Conservation (phyloP, 2,888 invertebrate genomes). For the Prionchulus punctatus region DNA sequence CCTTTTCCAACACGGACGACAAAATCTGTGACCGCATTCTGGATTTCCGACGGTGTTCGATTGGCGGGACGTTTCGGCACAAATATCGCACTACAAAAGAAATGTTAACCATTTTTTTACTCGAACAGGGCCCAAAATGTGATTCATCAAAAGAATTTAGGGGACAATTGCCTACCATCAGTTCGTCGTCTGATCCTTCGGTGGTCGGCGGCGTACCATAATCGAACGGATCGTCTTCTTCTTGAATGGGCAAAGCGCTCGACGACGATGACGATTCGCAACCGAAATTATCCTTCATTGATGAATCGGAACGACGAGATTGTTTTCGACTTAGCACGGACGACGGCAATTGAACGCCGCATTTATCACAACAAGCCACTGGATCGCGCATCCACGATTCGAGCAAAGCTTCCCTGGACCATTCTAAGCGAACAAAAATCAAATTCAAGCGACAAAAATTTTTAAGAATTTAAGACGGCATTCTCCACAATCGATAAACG, state of each 20-base stretch:
- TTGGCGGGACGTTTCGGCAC: slow-evolving; percentile 38
- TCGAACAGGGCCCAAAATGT: no score
- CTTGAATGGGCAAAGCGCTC: not conserved
- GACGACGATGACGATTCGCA: not conserved
- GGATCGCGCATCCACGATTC: slow-evolving; percentile 54
- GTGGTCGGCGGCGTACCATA: not conserved
- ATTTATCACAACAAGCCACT: slow-evolving; percentile 47
- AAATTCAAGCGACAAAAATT: no score
- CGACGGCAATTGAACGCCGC: slow-evolving; percentile 47
- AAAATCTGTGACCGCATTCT: slow-evolving; percentile 49
- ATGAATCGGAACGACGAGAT: no score
- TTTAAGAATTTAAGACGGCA: no score
- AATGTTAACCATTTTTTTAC: no score
- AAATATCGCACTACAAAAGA: slow-evolving; percentile 45
- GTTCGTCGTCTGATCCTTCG: not conserved
- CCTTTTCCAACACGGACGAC: slow-evolving; percentile 48
- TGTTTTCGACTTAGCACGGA: no score
- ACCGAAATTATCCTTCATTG: no score
- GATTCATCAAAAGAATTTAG: no score
- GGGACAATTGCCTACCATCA: not conserved
- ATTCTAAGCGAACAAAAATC: slow-evolving; percentile 43
- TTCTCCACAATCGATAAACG: no score
- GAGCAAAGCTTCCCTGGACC: slow-evolving; percentile 49
- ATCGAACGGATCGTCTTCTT: slow-evolving; percentile 1
- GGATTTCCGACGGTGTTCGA: slow-evolving; percentile 36